Conservation (phyloP, 2,797 vertebrate species). For the Neosilurus mollespiculum region DNA sequence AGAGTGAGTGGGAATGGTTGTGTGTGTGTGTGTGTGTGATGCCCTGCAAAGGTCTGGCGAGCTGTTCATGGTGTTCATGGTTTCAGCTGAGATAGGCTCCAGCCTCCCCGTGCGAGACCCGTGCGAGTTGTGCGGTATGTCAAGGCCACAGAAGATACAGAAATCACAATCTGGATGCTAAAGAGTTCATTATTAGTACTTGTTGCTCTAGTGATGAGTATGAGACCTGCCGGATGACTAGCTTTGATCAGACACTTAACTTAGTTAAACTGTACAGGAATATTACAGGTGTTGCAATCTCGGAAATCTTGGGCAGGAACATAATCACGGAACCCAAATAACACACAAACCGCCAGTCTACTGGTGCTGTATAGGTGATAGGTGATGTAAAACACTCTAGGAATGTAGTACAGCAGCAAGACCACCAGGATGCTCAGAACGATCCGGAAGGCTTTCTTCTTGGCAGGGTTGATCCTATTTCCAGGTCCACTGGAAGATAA, state of each 20-base stretch:
- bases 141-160: background rate
- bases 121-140: too few relatives aligned
- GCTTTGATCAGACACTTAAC: background rate
- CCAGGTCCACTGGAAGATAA: background rate
- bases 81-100: too few relatives aligned
- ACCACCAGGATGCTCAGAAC: constrained; percentile 32
- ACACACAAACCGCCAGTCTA: constrained; percentile 7
- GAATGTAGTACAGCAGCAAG: constrained; percentile 21
- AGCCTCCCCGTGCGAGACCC: background rate
- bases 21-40: too few relatives aligned
- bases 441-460: constrained; percentile 39
- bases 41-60: too few relatives aligned
- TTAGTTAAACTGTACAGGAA: constrained; percentile 37
- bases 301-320: background rate
- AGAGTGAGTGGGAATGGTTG: too few relatives aligned
- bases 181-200: background rate
- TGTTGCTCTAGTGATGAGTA: background rate
- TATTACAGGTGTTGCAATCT: constrained; percentile 14
- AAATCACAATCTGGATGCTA: background rate
- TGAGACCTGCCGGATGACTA: background rate
- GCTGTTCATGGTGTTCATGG: too few relatives aligned
- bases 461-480: background rate
- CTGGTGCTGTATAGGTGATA: background rate
- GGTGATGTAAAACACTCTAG: background rate
- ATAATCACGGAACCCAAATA: background rate